A percentile compares a stretch with the other conserved stretches of the same genome.
Conservation (phyloP, 2,797 vertebrate genomes). For the Peromyscus melanophrys region DNA sequence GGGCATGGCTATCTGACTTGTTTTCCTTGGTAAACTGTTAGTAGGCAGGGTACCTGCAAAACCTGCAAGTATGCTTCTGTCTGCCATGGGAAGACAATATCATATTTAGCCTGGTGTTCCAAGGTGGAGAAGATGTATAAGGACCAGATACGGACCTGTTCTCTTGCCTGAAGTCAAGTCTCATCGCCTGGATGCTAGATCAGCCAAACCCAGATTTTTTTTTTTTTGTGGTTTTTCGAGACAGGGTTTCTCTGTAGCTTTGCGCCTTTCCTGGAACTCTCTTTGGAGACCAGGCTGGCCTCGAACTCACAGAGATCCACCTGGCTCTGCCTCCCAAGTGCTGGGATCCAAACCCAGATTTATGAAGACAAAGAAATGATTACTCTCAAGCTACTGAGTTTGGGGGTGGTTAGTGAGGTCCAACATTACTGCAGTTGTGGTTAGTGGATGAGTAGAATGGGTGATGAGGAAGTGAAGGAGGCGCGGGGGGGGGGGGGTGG, state of each 20-base stretch:
- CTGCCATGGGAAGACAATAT: not conserved
- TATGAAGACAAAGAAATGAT: conserved; percentile 2
- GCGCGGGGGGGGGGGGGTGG: too few relatives aligned
- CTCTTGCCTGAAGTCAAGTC: conserved; percentile 51
- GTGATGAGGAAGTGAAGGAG: not conserved
- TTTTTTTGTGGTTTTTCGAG: too few relatives aligned
- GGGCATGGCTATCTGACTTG: not conserved
- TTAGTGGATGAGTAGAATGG: not conserved
- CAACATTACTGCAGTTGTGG: not conserved
- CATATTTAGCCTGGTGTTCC: not conserved
- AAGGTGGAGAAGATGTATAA: not conserved
- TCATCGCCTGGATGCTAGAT: not conserved
- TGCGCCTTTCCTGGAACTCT: too few relatives aligned
- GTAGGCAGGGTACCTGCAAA: not conserved
- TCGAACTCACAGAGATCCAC: too few relatives aligned
- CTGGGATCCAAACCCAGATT: not conserved
- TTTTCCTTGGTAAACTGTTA: not conserved
- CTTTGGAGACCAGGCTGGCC: too few relatives aligned
- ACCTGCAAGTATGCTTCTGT: not conserved
- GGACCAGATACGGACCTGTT: not conserved
- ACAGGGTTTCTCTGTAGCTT: too few relatives aligned
- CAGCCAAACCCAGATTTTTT: not conserved
- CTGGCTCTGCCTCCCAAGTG: too few relatives aligned
- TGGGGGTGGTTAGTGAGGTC: not conserved
- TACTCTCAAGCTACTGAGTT: not conserved